Conservation (phyloP, 2,888 invertebrate species). For the Nysson spinosus region DNA sequence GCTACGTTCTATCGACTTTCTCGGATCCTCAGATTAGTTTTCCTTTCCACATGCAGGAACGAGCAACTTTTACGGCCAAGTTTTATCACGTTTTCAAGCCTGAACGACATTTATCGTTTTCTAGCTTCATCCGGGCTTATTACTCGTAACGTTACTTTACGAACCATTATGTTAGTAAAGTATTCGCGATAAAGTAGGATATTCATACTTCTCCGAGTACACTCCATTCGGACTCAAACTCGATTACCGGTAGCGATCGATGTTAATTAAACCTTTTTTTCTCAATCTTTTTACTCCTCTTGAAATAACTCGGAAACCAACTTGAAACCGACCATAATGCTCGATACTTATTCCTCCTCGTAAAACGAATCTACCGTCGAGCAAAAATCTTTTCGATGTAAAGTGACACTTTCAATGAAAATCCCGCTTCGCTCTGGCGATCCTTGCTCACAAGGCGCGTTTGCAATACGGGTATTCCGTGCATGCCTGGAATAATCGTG, state of each 20-base stretch:
- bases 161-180: constrained; percentile 14
- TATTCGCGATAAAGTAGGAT: constrained; percentile 29
- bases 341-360: no score
- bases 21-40: not conserved
- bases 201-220: constrained; percentile 12
- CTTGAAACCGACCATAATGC: no score
- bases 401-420: not conserved
- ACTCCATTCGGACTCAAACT: not conserved
- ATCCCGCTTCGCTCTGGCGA: not conserved
- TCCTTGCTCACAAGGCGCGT: constrained; percentile 1
- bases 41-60: constrained; percentile 9
- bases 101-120: constrained; percentile 39
- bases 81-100: constrained; percentile 25
- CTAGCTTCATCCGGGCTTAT: constrained; percentile 36
- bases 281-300: no score
- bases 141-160: constrained; percentile 31
- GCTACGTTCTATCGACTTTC: not conserved
- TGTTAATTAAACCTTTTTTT: not conserved
- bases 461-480: constrained; percentile 33
- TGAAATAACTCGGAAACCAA: no score
- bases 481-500: constrained; percentile 38
- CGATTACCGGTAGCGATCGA: not conserved
- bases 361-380: no score
- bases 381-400: not conserved
- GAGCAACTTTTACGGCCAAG: constrained; percentile 30